Evolutionary conservation across 1,140 invertebrate species (phyloP), one percentile per base, ranked within the genome.

Genomic region (Bombus huntii): DNA sequence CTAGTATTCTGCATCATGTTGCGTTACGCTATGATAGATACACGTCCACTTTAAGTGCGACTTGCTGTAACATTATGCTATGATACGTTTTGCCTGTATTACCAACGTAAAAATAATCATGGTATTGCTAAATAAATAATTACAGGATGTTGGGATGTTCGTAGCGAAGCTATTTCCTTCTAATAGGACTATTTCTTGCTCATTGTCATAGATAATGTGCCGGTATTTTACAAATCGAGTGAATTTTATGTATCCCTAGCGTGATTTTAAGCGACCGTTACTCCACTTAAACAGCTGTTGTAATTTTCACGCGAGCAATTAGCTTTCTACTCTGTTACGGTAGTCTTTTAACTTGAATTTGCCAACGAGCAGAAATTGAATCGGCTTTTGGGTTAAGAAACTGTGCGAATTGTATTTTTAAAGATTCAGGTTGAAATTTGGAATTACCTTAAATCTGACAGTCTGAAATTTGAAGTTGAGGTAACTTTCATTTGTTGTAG

Each of bases 71-170:
- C 34, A 65, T 42, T 77, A 57, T 57, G 15, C 47, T 22, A 34
- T 9, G 37, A n/a, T 42, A 37, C 34, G 31, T 28, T 75, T 75
- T 15, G 15, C 22, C 10, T 31, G 73, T 74, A 34, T n/a, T 31
- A 3, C 37, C 39, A 42, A 62, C 10, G 37, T 65, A 77, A 77
- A 77, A 62, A 18, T 77, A 77, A 77, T 77, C 39, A 37, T 18
- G 9, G 10, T 57, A 75, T 34, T 53, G 4, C 28, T 65, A 77
- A 77, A 77, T 65, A 77, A 77, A 65, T 62, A 65, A 77, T 77
- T 76, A n/a, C 59, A 77, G 57, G 25, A 77, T 77, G 28, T 12
- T 4, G 1, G 22, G 47, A 34, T 28, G n/a, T 75, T 12, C 18
- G 28, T 13, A 25, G 12, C 22, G 9, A 25, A 34, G 15, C n/a